Base-by-base conservation (phyloP, 2,797 vertebrate species). In the Amblyraja radiata region DNA sequence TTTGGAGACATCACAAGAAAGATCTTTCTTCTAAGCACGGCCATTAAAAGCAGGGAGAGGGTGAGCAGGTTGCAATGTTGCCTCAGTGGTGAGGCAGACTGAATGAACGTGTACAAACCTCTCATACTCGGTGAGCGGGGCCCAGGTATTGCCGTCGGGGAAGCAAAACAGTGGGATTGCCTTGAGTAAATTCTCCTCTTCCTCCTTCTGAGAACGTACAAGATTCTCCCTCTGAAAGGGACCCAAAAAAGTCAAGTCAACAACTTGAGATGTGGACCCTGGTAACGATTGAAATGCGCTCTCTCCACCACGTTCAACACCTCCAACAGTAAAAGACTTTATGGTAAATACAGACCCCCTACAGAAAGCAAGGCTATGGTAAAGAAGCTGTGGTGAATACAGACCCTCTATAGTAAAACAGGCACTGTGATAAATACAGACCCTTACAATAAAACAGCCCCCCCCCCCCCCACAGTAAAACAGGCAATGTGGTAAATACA, bases 101-200 rank as follows among this genome's bases (percentile, higher is more conserved):
- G 65, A 46, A 32, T 7, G 25, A 74, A 71, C 3, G 61, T 0
- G 23, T 18, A 73, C 81, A 93, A 95, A 99, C 98, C 98, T 99
- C 95, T 95, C 96, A 94, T 98, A 98, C 80, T 98, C 97, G 0
- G 97, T 97, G 93, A 98, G 77, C 0, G 98, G 97, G 0, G 95
- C 97, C 97, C 98, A 98, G 95, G 95, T 97, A 93, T 98, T 98
- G 79, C 98, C 98, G 0, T 99, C 98, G 0, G 98, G 98, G 94
- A 99, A 99, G 95, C 98, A 99, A 94, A 99, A 99, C 58, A 99
- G 97, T 0, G 98, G 98, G 94, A 99, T 98, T 4, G 98, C 98
- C 86, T 97, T 96, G 0, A 98, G 95, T 0, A 97, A 96, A 94
- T 97, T 97, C 93, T 99, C 98, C 93, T 99, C 98, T 88, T 99